phyloP scores from a whole-genome alignment of 2,113 vertebrate species.

The Seriola dumerili region DNA sequence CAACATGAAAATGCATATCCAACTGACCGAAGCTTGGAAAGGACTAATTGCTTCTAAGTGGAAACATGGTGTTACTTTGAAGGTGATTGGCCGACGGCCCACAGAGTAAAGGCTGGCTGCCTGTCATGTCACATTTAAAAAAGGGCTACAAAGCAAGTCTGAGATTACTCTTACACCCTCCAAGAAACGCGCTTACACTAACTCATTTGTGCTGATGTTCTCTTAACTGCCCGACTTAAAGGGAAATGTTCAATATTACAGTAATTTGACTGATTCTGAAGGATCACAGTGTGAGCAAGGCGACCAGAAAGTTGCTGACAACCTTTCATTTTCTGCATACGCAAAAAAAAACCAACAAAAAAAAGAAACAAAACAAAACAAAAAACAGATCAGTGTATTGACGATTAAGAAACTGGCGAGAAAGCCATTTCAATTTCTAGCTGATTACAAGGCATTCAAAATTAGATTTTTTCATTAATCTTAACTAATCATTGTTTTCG shows the following conservation, averaged over 20 bases:
- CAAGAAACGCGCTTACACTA: not conserved
- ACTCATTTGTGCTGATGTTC: constrained; percentile 19
- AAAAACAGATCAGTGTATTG: not conserved
- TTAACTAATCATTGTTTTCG: not conserved
- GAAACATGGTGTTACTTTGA: constrained; percentile 34
- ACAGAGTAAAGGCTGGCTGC: constrained; percentile 24
- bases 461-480: not conserved
- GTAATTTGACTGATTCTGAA: constrained; percentile 16
- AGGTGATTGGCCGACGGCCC: constrained; percentile 42
- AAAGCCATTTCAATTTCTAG: not conserved
- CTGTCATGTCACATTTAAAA: constrained; percentile 46
- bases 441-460: not conserved
- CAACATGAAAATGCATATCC: constrained; percentile 30
- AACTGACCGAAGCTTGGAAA: constrained; percentile 23
- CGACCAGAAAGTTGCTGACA: not conserved
- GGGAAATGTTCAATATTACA: constrained; percentile 45
- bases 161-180: constrained; percentile 4
- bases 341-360: not conserved
- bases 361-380: not conserved
- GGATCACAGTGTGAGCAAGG: not conserved
- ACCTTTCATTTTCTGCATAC: not conserved
- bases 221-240: constrained; percentile 41
- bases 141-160: constrained; percentile 11
- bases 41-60: constrained; percentile 37
- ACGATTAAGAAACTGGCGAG: constrained; percentile 10